Base-by-base conservation (phyloP, 2,113 vertebrate genomes). In the Catharus fuscescens region DNA sequence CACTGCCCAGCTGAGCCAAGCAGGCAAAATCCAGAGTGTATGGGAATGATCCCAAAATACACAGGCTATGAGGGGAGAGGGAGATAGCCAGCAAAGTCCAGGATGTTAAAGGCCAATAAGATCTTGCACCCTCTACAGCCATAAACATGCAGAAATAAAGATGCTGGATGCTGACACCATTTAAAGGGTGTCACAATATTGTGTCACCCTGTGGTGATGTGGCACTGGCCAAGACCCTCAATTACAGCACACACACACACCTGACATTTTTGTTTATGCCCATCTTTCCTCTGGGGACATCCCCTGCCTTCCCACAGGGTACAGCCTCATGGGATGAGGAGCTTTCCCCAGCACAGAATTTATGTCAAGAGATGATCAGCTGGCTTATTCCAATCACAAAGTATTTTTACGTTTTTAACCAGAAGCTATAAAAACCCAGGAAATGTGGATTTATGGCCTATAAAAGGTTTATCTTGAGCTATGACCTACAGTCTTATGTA, bases 371-470 rank as follows among this genome's bases (percentile, higher is more conserved):
- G 85, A 53, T 2, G 8, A 80, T 54, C 50, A 38, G 14, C 38
- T 25, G 85, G 57, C 57, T 87, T 57, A 74, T 82, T 90, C 92
- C 50, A 82, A 92, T 88, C 93, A 88, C 84, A 65, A 14, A 72
- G 60, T 78, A 53, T 42, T 88, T 91, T 72, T 50, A 24, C 40
- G 42, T 77, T 91, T 93, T 93, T 80, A 93, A 90, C 78, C 88
- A 88, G 85, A 67, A 94, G 92, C 92, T 87, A 86, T 88, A 96
- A 97, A 76, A 97, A 94, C 50, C 93, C 96, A 96, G 96, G 96
- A 97, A 97, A 96, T 26, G 82, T 95, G 95, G 96, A 95, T 92
- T 97, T 96, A 93, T 86, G 91, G 84, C 72, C 94, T 73, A 32
- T 86, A 96, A 96, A 97, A 93, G 70, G 89, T 82, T 97, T 95